These are phyloP conservation scores for Manis javanica DNA, from an alignment of 2,797 vertebrate genomes.

Conservation along the genomic window DNA sequence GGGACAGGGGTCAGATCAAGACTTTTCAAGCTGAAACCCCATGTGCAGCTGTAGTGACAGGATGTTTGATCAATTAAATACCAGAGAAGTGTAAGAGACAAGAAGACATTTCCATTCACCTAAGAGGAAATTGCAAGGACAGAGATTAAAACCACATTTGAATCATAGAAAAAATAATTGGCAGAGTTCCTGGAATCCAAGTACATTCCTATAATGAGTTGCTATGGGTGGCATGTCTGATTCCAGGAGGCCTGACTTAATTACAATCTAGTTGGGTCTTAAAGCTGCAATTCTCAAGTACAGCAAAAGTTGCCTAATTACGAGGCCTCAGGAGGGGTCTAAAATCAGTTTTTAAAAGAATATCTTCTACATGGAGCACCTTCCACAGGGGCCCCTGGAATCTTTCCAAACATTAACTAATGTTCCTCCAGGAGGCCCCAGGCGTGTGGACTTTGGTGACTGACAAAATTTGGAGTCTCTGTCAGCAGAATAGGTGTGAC, in stretches of 20 bases:
- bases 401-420: constrained; percentile 56
- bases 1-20: neutral
- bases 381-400: constrained; percentile 43
- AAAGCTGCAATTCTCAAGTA: constrained; percentile 42
- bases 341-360: constrained; percentile 60
- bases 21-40: neutral
- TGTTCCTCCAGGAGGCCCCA: constrained; percentile 45
- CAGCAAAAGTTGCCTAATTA: constrained; percentile 63
- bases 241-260: constrained; percentile 29
- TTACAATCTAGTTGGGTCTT: constrained; percentile 45
- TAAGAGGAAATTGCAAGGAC: constrained; percentile 63
- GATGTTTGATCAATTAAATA: constrained; percentile 54
- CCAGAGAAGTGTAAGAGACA: constrained; percentile 7
- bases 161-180: constrained; percentile 66
- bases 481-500: neutral
- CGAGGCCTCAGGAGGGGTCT: neutral
- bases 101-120: constrained; percentile 51
- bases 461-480: constrained; percentile 35
- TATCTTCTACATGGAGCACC: neutral
- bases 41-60: neutral
- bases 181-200: constrained; percentile 56
- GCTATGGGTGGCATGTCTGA: neutral
- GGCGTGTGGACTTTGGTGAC: neutral
- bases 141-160: constrained; percentile 67
- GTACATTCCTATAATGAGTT: constrained; percentile 48